Evolutionary conservation across 1,140 invertebrate species (phyloP).

Genomic region (Caenorhabditis inopinata): DNA sequence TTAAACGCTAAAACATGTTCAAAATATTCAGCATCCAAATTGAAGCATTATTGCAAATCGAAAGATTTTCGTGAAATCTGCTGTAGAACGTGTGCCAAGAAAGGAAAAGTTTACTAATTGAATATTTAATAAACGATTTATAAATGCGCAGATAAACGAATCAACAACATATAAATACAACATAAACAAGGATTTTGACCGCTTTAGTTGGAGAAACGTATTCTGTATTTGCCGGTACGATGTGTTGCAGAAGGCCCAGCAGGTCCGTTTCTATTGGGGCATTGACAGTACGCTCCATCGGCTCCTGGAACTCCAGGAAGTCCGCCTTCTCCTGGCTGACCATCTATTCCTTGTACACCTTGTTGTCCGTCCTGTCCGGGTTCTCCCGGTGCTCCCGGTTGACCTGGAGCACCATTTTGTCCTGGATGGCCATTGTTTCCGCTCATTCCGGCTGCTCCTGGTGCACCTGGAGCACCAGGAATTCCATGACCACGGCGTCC

Average conservation of each 20-base stretch:
- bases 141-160: not conserved
- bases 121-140: not conserved
- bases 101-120: conserved; percentile 18
- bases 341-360: conserved; percentile 36
- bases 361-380: conserved; percentile 48
- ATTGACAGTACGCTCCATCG: conserved; percentile 31
- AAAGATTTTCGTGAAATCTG: conserved; percentile 37
- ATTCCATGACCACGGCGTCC: conserved; percentile 36
- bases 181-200: not conserved
- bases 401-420: conserved; percentile 40
- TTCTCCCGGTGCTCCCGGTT: conserved; percentile 50
- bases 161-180: not conserved
- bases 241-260: not conserved
- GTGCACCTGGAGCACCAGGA: conserved; percentile 35
- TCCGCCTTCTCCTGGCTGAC: conserved; percentile 31
- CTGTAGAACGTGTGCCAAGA: conserved; percentile 34
- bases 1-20: conserved; percentile 37
- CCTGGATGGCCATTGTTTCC: conserved; percentile 45
- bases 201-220: conserved; percentile 21
- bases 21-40: not conserved
- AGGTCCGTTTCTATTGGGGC: conserved; percentile 23
- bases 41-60: conserved; percentile 30
- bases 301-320: conserved; percentile 19
- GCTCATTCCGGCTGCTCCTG: conserved; percentile 31
- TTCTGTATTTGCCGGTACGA: not conserved